Evolutionary conservation across 2,797 vertebrate species (phyloP).

Genomic region (Acipenser oxyrinchus): DNA sequence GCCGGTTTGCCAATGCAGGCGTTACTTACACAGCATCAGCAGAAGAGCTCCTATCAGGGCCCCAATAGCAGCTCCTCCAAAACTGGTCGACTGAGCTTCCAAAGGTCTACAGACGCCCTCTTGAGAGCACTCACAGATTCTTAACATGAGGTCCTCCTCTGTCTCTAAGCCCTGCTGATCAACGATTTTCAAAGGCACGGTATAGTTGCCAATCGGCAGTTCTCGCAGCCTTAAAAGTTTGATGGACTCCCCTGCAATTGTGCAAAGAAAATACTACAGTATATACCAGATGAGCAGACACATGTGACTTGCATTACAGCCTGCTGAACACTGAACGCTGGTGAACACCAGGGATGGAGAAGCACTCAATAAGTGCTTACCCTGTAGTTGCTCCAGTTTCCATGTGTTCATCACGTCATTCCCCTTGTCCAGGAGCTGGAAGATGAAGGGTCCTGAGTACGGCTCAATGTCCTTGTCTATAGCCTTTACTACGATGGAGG

Average conservation of each 20-base stretch:
- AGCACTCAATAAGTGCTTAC: constrained; percentile 36
- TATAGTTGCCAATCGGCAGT: constrained; percentile 56
- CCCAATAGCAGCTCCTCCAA: constrained; percentile 41
- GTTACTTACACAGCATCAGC: constrained; percentile 57
- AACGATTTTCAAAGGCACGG: constrained; percentile 52
- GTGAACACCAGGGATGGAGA: neutral
- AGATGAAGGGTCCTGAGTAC: constrained; percentile 53
- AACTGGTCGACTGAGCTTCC: rapidly evolving
- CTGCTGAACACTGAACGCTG: neutral
- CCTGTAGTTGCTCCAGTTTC: constrained; percentile 51
- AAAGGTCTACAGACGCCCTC: constrained; percentile 30
- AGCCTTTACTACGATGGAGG: constrained; percentile 36
- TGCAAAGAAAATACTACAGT: neutral
- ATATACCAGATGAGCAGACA: neutral
- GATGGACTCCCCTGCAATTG: constrained; percentile 44
- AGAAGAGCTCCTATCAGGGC: constrained; percentile 42
- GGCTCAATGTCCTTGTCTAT: constrained; percentile 48
- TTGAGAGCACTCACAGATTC: constrained; percentile 56
- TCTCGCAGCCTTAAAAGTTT: constrained; percentile 45
- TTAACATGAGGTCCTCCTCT: constrained; percentile 38
- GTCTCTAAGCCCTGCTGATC: constrained; percentile 55
- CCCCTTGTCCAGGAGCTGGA: constrained; percentile 39
- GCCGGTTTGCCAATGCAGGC: neutral
- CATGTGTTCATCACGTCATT: constrained; percentile 37
- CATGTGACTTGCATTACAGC: no score